Percentiles rank a stretch among this genome's conserved stretches.
Evolutionary conservation across 2,797 vertebrate genomes (phyloP).

Genomic region (Champsocephalus gunnari): DNA sequence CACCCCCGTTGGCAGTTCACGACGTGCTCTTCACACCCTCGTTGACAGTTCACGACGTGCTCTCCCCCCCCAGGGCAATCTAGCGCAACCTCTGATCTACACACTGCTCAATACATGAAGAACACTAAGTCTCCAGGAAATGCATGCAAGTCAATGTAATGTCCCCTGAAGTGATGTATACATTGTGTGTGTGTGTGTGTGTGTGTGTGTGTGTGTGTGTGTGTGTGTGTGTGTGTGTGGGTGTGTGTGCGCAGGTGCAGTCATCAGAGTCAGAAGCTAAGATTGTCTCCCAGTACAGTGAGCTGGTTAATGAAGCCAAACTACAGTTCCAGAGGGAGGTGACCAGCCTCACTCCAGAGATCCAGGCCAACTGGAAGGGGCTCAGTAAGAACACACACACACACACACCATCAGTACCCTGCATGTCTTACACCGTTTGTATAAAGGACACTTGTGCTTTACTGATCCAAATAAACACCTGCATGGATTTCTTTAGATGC

Average conservation of each 20-base stretch:
- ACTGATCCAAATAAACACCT: neutral
- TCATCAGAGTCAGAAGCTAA: conserved; percentile 93
- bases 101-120: too few relatives aligned
- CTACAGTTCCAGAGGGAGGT: conserved; percentile 94
- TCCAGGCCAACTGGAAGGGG: conserved; percentile 95
- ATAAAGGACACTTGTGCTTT: neutral
- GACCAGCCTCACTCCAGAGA: conserved; percentile 94
- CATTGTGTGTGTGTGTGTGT: neutral
- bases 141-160: too few relatives aligned
- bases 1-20: too few relatives aligned
- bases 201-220: neutral
- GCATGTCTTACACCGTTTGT: neutral
- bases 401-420: neutral
- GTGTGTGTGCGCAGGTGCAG: conserved; percentile 85
- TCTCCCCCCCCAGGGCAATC: too few relatives aligned
- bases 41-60: too few relatives aligned
- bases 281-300: conserved; percentile 94
- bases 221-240: conserved; percentile 13
- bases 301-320: conserved; percentile 93
- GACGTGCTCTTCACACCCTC: too few relatives aligned
- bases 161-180: too few relatives aligned
- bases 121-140: too few relatives aligned
- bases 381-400: conserved; percentile 87
- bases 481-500: neutral
- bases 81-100: too few relatives aligned